Percentiles rank a stretch among this genome's conserved stretches.
Evolutionary conservation across 1,140 invertebrate genomes (phyloP).

Genomic region (Rhysida immarginata): DNA sequence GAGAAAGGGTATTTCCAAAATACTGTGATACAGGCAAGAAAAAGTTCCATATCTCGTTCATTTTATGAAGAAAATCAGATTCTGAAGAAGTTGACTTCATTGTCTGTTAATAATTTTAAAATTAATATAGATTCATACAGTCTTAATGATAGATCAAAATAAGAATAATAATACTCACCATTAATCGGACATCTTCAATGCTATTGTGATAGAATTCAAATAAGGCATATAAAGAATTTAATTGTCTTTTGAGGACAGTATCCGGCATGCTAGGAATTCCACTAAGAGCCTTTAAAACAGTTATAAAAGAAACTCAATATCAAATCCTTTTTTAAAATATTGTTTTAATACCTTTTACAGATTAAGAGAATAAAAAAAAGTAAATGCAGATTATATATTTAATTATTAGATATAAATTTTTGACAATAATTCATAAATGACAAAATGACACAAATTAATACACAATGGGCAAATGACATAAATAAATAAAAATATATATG

Average conservation of each 20-base stretch:
- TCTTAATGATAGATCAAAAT: not conserved
- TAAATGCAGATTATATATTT: too few relatives aligned
- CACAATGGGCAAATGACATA: too few relatives aligned
- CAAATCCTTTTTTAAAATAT: too few relatives aligned
- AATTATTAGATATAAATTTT: too few relatives aligned
- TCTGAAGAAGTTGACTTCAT: not conserved
- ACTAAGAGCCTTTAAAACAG: not conserved
- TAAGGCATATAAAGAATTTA: not conserved
- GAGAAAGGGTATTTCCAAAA: not conserved
- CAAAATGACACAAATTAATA: too few relatives aligned
- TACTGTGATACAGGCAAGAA: slow-evolving; percentile 1
- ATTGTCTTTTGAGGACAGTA: not conserved
- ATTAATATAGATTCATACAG: not conserved
- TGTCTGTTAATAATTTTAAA: not conserved
- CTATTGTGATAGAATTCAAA: slow-evolving; percentile 1
- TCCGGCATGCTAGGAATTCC: slow-evolving; percentile 1
- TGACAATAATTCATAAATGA: too few relatives aligned
- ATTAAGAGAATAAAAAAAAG: too few relatives aligned
- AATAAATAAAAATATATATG: too few relatives aligned
- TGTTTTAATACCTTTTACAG: too few relatives aligned
- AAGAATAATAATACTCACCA: not conserved
- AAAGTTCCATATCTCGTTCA: not conserved
- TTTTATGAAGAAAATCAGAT: too few relatives aligned
- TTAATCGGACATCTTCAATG: not conserved
- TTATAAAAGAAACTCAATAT: not conserved